Conservation (phyloP, 2,888 invertebrate genomes). For the Herminia tarsipennalis region DNA sequence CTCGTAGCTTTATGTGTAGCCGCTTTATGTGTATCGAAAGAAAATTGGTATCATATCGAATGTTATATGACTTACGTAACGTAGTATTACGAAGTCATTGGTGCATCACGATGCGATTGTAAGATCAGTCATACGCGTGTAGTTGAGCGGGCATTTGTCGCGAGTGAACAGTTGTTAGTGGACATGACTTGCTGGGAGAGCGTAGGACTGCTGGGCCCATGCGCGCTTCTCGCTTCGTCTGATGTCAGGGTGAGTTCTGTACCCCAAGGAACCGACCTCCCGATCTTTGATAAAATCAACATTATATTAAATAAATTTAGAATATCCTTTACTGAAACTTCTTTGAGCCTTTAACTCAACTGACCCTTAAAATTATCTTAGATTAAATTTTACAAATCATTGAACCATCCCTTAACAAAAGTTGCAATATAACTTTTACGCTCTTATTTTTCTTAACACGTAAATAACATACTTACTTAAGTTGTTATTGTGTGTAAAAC, state of each 20-base stretch:
- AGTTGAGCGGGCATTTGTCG: conserved; percentile 50
- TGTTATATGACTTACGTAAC: conserved; percentile 71
- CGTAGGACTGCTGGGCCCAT: conserved; percentile 82
- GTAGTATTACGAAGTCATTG: conserved; percentile 59
- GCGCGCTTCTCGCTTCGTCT: conserved; percentile 80
- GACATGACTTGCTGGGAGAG: conserved; percentile 85
- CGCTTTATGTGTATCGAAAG: conserved; percentile 66
- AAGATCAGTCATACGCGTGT: conserved; percentile 54
- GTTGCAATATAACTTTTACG: not conserved
- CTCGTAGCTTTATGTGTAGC: conserved; percentile 70
- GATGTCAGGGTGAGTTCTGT: conserved; percentile 79
- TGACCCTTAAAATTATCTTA: conserved; percentile 36
- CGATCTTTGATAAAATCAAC: too few species aligned
- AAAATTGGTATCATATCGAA: conserved; percentile 55
- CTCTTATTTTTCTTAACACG: conserved; percentile 1
- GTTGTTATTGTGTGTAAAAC: conserved; percentile 2
- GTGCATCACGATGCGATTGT: conserved; percentile 71
- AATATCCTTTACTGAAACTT: conserved; percentile 36
- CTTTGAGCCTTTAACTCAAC: conserved; percentile 31
- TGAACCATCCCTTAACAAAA: conserved; percentile 13
- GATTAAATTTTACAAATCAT: conserved; percentile 48
- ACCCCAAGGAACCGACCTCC: conserved; percentile 26
- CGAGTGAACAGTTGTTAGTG: conserved; percentile 44
- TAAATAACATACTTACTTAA: conserved; percentile 6
- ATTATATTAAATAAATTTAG: too few species aligned